A percentile compares a stretch with the other conserved stretches of the same genome.
Conservation (phyloP, 2,888 invertebrate species). For the Cheilosia scutellata region DNA sequence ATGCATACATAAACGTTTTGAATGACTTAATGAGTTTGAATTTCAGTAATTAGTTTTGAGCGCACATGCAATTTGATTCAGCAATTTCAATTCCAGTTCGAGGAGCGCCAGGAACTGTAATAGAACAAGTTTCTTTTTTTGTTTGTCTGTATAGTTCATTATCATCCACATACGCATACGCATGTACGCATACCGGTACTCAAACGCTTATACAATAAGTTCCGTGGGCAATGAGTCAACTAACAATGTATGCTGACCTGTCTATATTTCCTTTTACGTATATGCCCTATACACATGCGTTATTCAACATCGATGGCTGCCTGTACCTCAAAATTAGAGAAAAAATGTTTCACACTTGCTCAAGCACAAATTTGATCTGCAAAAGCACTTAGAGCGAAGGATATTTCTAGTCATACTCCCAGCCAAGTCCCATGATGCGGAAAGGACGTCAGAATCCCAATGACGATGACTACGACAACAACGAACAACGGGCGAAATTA, state of each 20-base stretch:
- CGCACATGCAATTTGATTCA: slow-evolving; percentile 12
- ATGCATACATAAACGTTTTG: slow-evolving; percentile 31
- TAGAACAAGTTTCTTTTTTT: slow-evolving; percentile 1
- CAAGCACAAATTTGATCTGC: slow-evolving; percentile 76
- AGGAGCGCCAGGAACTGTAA: not conserved
- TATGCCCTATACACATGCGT: not conserved
- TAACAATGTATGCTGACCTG: slow-evolving; percentile 20
- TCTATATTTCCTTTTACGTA: not conserved
- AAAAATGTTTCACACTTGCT: slow-evolving; percentile 70
- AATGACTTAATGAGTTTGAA: slow-evolving; percentile 48
- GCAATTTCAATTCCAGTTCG: slow-evolving; percentile 5
- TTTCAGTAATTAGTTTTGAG: slow-evolving; percentile 36
- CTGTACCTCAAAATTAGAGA: slow-evolving; percentile 37
- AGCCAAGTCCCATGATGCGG: slow-evolving; percentile 65
- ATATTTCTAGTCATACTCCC: slow-evolving; percentile 58
- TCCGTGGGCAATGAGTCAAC: slow-evolving; percentile 39
- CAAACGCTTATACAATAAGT: slow-evolving; percentile 15
- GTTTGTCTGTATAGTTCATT: not conserved
- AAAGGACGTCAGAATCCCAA: slow-evolving; percentile 66
- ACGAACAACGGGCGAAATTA: slow-evolving; percentile 58
- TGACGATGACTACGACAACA: slow-evolving; percentile 32
- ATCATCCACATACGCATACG: no score
- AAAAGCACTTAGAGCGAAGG: slow-evolving; percentile 71
- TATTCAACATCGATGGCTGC: slow-evolving; percentile 25
- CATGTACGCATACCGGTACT: not conserved